phyloP scores from a whole-genome alignment of 2,113 vertebrate species.

The Poicephalus gulielmi region DNA sequence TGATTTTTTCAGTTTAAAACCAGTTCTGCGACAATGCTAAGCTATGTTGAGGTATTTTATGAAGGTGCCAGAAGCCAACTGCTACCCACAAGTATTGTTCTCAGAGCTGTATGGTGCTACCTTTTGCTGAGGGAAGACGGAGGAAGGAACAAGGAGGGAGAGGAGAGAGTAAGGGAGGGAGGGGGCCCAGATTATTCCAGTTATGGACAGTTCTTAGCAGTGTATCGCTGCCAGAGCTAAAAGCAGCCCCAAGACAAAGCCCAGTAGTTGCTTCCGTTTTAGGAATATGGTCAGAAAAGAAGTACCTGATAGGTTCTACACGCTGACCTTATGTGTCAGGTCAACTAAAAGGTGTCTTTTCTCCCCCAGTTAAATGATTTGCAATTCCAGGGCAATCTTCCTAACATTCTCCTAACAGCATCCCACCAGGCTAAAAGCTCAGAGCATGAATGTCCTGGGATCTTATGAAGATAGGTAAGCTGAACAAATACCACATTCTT shows the following conservation, averaged over 20 bases:
- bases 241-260: neutral
- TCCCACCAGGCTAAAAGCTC: neutral
- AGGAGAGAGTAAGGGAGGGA: neutral
- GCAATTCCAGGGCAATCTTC: neutral
- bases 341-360: neutral
- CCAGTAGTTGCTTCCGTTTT: neutral
- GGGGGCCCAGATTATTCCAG: constrained; percentile 36
- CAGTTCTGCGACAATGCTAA: constrained; percentile 82
- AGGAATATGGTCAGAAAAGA: neutral
- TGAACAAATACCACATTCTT: neutral
- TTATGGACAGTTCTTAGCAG: constrained; percentile 5
- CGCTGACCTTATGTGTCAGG: neutral
- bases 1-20: constrained; percentile 84
- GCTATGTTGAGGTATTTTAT: constrained; percentile 97
- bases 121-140: constrained; percentile 17
- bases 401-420: neutral
- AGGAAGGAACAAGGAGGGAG: neutral
- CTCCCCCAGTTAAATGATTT: neutral
- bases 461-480: neutral
- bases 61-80: constrained; percentile 81
- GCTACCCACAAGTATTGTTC: constrained; percentile 69
- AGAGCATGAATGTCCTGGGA: neutral
- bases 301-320: neutral
- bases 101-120: constrained; percentile 68
- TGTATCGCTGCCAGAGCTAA: neutral